A percentile compares a stretch with the other conserved stretches of the same genome.
These are phyloP conservation scores for Drosophila merina DNA, from an alignment of 2,888 invertebrate species.

Conservation along the genomic window DNA sequence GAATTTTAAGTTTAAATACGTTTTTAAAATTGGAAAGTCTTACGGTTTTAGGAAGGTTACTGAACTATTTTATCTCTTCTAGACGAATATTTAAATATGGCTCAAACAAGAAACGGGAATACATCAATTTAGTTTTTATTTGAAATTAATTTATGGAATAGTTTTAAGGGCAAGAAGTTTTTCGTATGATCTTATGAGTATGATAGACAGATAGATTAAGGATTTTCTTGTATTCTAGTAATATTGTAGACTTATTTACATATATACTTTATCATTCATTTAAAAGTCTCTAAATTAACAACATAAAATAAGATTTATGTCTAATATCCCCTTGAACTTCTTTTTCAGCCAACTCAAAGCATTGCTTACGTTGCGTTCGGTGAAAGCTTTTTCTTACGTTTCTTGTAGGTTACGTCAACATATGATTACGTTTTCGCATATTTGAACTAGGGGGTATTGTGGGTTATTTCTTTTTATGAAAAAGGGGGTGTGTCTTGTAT, in stretches of 20 bases:
- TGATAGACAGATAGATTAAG: too few relatives aligned
- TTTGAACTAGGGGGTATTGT: conserved; percentile 9
- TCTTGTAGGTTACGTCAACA: conserved; percentile 4
- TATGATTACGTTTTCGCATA: conserved; percentile 13
- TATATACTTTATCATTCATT: not conserved
- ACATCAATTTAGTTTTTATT: too few relatives aligned
- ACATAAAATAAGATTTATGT: not conserved
- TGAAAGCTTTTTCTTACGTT: conserved; percentile 27
- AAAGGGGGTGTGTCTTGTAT: conserved; percentile 32
- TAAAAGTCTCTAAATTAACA: not conserved
- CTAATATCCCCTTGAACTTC: conserved; percentile 16
- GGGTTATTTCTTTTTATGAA: not conserved
- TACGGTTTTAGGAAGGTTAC: too few relatives aligned
- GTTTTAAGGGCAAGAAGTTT: too few relatives aligned
- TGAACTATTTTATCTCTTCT: too few relatives aligned
- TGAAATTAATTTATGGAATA: too few relatives aligned
- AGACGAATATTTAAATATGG: too few relatives aligned
- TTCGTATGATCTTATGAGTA: too few relatives aligned
- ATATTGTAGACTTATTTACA: too few relatives aligned
- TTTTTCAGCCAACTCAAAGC: not conserved
- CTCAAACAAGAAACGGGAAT: too few relatives aligned
- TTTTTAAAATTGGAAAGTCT: too few relatives aligned
- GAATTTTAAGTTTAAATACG: not conserved
- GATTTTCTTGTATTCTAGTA: too few relatives aligned
- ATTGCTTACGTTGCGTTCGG: conserved; percentile 10